Base-by-base conservation (phyloP, 2,113 vertebrate species). In the Neopipo cinnamomea region DNA sequence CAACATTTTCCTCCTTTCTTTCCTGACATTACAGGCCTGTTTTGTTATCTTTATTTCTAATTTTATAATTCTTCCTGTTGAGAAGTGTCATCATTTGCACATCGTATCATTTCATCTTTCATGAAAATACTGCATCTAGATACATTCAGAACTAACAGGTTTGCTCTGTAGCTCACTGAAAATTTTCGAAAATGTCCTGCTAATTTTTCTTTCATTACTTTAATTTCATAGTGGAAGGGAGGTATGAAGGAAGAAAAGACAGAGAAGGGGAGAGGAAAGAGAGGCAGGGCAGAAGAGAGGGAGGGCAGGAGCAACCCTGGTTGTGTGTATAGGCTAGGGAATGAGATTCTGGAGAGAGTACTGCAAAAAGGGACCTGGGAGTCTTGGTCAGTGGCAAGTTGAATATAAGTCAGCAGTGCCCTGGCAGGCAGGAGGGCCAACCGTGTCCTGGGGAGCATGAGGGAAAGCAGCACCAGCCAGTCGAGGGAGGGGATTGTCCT, bases 391-490 rank as follows among this genome's bases (percentile, higher is more conserved):
- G 0, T 30, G 37, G 5, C 8, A 30, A 53, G 33, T 1, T 52
- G 28, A 46, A 21, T 2, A 0, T 14, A 23, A n/a, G 61, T 4
- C 27, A 58, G 37, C 67, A 80, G 42, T 50, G 59, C 18, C 35
- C 44, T 52, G 44, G 31, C 44, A 66, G 31, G 22, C 77, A 44
- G 44, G 19, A 59, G 27, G 12, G 18, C 6, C 52, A 66, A 0
- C 2, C 1, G 0, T 74, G 59, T 24, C 59, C 59, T 28, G 35
- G 22, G 9, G 39, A 16, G 9, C 31, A 37, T 28, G 22, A 44
- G 76, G 27, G 3, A 12, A 59, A 58, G 59, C 59, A 66, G 20
- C 0, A 0, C 6, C 86, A 73, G 31, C 50, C 0, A 0, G 25
- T 37, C 5, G 12, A 66, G 31, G 44, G 18, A 50, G 31, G 22